Base-by-base conservation (phyloP, 2,888 invertebrate genomes). In the Willowsia nigromaculata region DNA sequence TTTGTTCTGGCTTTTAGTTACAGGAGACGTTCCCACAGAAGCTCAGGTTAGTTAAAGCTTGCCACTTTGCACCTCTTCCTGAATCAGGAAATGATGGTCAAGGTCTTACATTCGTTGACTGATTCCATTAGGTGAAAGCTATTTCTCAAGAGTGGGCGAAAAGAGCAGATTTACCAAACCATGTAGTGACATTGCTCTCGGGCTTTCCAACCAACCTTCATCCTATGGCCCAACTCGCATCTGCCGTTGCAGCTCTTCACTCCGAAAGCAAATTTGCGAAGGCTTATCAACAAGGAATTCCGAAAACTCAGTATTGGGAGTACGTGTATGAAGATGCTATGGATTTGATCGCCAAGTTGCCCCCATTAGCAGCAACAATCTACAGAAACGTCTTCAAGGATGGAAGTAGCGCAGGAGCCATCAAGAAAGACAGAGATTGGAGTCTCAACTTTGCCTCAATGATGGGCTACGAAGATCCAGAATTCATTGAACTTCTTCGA, bases 221-320 rank as follows among this genome's bases (percentile, higher is more conserved):
- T 94, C 99, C 99, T 0, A 99, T 99, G 99, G 96, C 98, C 0
- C 99, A 99, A 94, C 96, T 99, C 94, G 96, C 97, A 33, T 97
- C 98, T 0, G 98, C 98, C 33, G 96, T 98, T 92, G 98, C 98
- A 22, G 97, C 97, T 2, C 95, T 98, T 92, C 98, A 98, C 95
- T 97, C 96, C 93, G 98, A 99, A 94, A 98, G 98, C 93, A 96
- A 96, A 93, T 99, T 98, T 94, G 97, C 97, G 11, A 96, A 97
- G 94, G 98, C 98, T 0, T 99, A 99, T 94, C 94, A 96, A 15
- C 96, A 96, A 92, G 98, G 98, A 62, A 97, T 98, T 0, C 96
- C 97, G 94, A 98, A 98, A 94, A 95, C 96, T 84, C 96, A 96
- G 93, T 98, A 98, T 94, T 99, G 99, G 99, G 98, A 98, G 96